phyloP scores from a whole-genome alignment of 2,113 vertebrate species.

The Bubalus kerabau region DNA sequence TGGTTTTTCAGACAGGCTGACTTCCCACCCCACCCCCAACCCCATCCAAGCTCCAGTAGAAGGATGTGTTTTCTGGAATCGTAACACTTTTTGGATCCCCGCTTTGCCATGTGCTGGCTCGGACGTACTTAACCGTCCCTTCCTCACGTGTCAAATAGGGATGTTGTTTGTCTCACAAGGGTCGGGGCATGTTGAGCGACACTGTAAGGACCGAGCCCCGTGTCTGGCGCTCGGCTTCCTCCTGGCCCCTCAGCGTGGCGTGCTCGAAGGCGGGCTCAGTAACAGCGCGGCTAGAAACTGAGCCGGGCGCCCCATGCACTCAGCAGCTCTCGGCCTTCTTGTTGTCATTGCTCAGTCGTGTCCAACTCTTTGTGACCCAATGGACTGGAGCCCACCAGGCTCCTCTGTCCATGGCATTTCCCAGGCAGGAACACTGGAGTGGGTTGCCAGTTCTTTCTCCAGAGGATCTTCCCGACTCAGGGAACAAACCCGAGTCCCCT shows the following conservation, averaged over 20 bases:
- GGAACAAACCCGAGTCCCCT: not conserved
- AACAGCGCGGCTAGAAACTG: not conserved
- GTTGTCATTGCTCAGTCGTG: not conserved
- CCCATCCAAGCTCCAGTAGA: not conserved
- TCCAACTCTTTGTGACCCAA: not conserved
- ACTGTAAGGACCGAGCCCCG: not conserved
- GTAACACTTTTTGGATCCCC: not conserved
- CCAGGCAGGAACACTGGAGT: not conserved
- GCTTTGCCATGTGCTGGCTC: not conserved
- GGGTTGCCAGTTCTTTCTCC: not conserved
- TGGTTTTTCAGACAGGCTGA: not conserved
- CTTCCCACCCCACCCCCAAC: rapidly evolving
- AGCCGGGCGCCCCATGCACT: not conserved
- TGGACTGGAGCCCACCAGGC: not conserved
- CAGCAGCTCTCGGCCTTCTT: not conserved
- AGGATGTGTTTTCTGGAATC: not conserved
- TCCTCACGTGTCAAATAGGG: not conserved
- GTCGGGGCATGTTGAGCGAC: not conserved
- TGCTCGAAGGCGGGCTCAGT: not conserved
- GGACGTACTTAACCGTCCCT: not conserved
- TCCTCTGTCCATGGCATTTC: not conserved
- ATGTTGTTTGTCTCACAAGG: not conserved
- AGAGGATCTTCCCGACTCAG: not conserved
- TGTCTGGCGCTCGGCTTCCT: not conserved
- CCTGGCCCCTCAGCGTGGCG: not conserved